Percentiles rank a stretch among this genome's conserved stretches.
phyloP scores from a whole-genome alignment of 2,888 invertebrate genomes.

The Glyphotaelius pellucidus region DNA sequence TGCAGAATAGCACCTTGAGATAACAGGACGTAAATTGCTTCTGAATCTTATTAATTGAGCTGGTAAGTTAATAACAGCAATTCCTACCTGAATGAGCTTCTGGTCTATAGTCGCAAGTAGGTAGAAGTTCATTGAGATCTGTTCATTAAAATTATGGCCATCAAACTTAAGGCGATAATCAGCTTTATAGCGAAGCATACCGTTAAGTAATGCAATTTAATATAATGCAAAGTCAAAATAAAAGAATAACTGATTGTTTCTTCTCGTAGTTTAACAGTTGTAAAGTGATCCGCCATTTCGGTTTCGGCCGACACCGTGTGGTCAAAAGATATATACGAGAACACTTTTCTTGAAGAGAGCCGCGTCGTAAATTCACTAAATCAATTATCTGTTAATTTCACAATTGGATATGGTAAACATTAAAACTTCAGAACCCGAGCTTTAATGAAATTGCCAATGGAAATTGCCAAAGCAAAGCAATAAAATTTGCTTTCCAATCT shows the following conservation, averaged over 20 bases:
- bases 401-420: conserved; percentile 26
- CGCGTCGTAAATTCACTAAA: conserved; percentile 12
- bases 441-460: conserved; percentile 16
- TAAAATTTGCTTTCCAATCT: neutral
- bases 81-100: neutral
- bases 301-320: neutral
- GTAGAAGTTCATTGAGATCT: neutral
- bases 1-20: neutral
- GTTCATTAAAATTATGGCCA: conserved; percentile 6
- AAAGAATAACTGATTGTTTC: conserved; percentile 29
- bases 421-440: conserved; percentile 3
- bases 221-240: neutral
- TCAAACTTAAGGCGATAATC: conserved; percentile 2
- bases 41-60: neutral
- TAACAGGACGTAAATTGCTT: neutral
- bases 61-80: neutral
- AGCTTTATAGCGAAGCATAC: neutral
- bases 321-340: conserved; percentile 9
- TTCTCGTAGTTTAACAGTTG: conserved; percentile 7
- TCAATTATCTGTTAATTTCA: conserved; percentile 23
- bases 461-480: neutral
- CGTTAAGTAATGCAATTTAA: neutral
- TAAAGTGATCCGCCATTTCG: conserved; percentile 30
- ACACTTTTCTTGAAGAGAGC: conserved; percentile 21
- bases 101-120: neutral